Conservation (phyloP, 2,797 vertebrate species). For the Pangasius larnaudii region DNA sequence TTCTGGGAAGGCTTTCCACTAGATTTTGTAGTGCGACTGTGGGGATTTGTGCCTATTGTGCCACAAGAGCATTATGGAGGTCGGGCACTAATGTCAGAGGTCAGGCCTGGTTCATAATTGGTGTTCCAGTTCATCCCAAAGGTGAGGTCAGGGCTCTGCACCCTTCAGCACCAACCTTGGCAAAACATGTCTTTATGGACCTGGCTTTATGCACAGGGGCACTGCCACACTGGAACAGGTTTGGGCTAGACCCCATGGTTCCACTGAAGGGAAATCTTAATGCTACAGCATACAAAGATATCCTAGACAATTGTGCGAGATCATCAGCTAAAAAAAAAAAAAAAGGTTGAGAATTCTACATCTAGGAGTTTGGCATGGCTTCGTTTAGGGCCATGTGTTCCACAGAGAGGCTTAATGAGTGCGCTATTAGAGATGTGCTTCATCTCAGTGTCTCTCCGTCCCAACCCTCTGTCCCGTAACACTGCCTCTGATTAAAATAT, state of each 20-base stretch:
- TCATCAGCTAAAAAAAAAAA: not conserved
- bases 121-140: not conserved
- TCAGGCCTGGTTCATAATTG: not conserved
- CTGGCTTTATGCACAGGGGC: not conserved
- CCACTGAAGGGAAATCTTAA: not conserved
- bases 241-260: not conserved
- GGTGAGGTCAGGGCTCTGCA: not conserved
- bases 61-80: not conserved
- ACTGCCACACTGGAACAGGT: not conserved
- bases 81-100: not conserved
- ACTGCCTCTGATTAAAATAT: constrained; percentile 67
- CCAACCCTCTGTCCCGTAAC: constrained; percentile 33
- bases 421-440: constrained; percentile 19
- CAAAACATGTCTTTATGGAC: not conserved
- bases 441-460: constrained; percentile 13
- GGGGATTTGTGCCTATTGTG: not conserved
- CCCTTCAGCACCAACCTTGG: not conserved
- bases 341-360: not conserved
- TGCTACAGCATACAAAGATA: not conserved
- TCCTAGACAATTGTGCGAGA: not conserved
- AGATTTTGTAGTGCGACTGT: not conserved
- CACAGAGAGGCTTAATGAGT: constrained; percentile 18
- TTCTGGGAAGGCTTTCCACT: not conserved
- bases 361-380: constrained; percentile 8
- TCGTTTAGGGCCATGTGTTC: not conserved